These are phyloP conservation scores for Stenotaenia linearis DNA, from an alignment of 2,888 invertebrate species.

Conservation along the genomic window DNA sequence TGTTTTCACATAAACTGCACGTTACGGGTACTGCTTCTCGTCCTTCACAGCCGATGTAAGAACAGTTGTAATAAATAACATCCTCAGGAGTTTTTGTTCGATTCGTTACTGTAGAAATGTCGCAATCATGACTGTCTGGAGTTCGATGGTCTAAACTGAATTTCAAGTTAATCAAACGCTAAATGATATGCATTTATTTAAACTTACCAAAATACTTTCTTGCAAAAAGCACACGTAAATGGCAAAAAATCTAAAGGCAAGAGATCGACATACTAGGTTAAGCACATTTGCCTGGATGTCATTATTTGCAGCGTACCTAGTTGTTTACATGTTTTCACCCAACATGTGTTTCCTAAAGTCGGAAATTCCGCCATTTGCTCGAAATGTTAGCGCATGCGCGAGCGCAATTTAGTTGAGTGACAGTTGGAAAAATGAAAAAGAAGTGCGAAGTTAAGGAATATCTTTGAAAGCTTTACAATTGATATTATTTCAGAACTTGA, in stretches of 20 bases:
- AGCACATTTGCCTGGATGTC: too few relatives aligned
- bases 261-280: too few relatives aligned
- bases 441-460: too few relatives aligned
- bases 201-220: neutral
- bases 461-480: too few relatives aligned
- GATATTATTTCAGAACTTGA: too few relatives aligned
- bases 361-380: neutral
- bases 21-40: neutral
- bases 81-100: neutral
- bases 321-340: neutral
- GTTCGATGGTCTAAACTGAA: neutral
- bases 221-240: neutral
- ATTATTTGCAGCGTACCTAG: neutral
- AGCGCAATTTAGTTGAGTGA: too few relatives aligned
- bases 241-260: neutral
- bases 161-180: too few relatives aligned
- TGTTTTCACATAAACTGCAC: neutral
- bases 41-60: neutral
- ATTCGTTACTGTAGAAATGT: neutral
- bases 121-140: neutral
- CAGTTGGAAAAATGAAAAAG: too few relatives aligned
- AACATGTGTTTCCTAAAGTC: neutral
- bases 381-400: neutral
- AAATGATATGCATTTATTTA: neutral
- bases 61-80: neutral